phyloP scores from a whole-genome alignment of 2,888 invertebrate genomes.

The Apodemia zela region DNA sequence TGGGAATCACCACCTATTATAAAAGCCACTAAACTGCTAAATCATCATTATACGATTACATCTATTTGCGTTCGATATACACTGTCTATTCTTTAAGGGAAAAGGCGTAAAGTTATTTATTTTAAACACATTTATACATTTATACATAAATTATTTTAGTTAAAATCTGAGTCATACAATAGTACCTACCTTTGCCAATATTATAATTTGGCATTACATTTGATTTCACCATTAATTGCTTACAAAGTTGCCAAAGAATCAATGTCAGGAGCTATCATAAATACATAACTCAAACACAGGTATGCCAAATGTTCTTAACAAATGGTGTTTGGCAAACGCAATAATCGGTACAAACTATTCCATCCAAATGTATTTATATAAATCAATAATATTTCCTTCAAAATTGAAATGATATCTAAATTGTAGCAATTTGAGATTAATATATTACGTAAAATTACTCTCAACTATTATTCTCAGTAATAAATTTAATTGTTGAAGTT shows the following conservation, averaged over 20 bases:
- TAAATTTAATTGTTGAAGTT: too few species aligned
- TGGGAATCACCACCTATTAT: too few species aligned
- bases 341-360: not conserved
- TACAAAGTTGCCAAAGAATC: constrained; percentile 16
- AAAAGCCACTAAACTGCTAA: too few species aligned
- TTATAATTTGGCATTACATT: constrained; percentile 5
- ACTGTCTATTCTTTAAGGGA: too few species aligned
- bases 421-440: not conserved
- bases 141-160: not conserved
- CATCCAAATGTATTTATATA: not conserved
- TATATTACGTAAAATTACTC: not conserved
- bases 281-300: constrained; percentile 7
- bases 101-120: too few species aligned
- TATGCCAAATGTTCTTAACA: constrained; percentile 3
- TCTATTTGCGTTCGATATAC: too few species aligned
- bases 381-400: not conserved
- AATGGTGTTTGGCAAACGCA: not conserved
- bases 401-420: constrained; percentile 5
- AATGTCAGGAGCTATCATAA: constrained; percentile 6
- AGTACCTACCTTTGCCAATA: not conserved
- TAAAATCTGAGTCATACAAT: not conserved
- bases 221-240: constrained; percentile 2
- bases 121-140: too few species aligned
- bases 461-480: not conserved
- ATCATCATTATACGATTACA: too few species aligned